phyloP scores from a whole-genome alignment of 2,888 invertebrate species.

The Pyralis farinalis region DNA sequence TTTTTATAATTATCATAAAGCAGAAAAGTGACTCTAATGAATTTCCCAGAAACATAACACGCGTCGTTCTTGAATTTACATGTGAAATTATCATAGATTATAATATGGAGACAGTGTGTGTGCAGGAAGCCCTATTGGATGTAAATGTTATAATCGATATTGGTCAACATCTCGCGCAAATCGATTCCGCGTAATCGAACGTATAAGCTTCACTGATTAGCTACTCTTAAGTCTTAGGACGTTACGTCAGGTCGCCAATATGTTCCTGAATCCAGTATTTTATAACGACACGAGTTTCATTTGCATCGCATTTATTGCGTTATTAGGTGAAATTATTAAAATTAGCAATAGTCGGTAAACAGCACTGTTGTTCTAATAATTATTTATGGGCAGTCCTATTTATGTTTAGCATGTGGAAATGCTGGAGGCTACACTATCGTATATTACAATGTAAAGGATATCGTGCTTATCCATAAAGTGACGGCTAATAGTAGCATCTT shows the following conservation, averaged over 20 bases:
- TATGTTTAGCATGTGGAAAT: background rate
- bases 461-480: too few species aligned
- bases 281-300: slow-evolving; percentile 53
- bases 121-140: slow-evolving; percentile 53
- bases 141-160: slow-evolving; percentile 69
- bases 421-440: background rate
- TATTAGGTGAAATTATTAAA: slow-evolving; percentile 61
- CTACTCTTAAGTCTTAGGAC: slow-evolving; percentile 10
- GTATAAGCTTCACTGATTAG: slow-evolving; percentile 60
- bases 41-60: slow-evolving; percentile 40
- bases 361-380: slow-evolving; percentile 47
- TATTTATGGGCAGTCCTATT: background rate
- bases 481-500: too few species aligned
- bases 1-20: slow-evolving; percentile 13
- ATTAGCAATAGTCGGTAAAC: slow-evolving; percentile 55
- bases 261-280: slow-evolving; percentile 15
- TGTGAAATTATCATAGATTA: slow-evolving; percentile 60
- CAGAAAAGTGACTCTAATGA: slow-evolving; percentile 22
- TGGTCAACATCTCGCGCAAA: slow-evolving; percentile 50
- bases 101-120: slow-evolving; percentile 38
- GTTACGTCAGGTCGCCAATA: slow-evolving; percentile 37
- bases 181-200: slow-evolving; percentile 63
- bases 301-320: slow-evolving; percentile 63
- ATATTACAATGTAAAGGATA: too few species aligned
- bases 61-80: slow-evolving; percentile 51